Evolutionary conservation across 2,113 vertebrate genomes (phyloP).

Genomic region (Phainopepla nitens): DNA sequence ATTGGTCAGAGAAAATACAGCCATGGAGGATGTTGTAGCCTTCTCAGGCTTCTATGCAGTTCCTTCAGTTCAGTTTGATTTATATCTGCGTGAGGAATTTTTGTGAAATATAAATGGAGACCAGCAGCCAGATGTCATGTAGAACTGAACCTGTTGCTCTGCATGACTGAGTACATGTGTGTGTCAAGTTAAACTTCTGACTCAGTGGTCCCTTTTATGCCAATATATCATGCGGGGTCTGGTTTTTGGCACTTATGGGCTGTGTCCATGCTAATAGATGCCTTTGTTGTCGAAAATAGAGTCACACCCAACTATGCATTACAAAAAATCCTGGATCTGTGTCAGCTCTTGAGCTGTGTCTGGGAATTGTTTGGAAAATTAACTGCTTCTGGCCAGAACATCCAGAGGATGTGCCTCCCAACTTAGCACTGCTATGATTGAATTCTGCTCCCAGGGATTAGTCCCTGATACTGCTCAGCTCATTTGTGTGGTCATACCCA

Average conservation of each 20-base stretch:
- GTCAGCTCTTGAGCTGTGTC: neutral
- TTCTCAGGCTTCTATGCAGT: neutral
- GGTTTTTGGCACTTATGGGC: neutral
- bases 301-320: neutral
- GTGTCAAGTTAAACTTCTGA: neutral
- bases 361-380: neutral
- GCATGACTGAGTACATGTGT: accelerated
- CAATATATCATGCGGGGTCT: neutral
- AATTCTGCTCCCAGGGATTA: neutral
- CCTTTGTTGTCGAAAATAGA: neutral
- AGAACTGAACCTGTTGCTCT: neutral
- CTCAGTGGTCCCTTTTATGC: neutral
- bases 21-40: neutral
- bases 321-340: neutral
- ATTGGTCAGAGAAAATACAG: neutral
- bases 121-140: neutral
- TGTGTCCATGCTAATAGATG: neutral
- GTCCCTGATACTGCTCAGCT: neutral
- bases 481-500: neutral
- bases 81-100: neutral
- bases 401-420: neutral
- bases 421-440: neutral
- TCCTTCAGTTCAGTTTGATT: neutral
- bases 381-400: neutral
- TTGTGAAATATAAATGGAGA: neutral